Evolutionary conservation across 2,797 vertebrate genomes (phyloP), one percentile per base, ranked within the genome.

Genomic region (Todus mexicanus): DNA sequence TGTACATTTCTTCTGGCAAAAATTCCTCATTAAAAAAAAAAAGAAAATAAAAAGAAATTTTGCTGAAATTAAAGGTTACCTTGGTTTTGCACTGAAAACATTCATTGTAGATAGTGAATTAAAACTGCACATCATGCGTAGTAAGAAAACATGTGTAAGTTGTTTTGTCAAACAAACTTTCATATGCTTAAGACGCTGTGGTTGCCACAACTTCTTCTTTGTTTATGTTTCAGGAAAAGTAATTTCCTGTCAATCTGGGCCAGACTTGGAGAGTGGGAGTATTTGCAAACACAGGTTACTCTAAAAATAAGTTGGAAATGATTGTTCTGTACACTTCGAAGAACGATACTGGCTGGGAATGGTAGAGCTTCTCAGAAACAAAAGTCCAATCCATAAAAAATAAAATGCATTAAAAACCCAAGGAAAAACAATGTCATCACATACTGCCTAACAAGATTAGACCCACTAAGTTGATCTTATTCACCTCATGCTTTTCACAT

Each of bases 221-320:
- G 71, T 89, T 94, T 53, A 71, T 4, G 1, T 85, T 91, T 84
- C 69, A 89, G 79, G 48, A 89, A 88, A 94, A 87, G 63, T 59
- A 68, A 86, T 96, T 95, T 96, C 80, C 72, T 87, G 72, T 68
- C 63, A 72, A 73, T 93, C 66, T 91, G 72, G 64, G 56, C 50
- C 87, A 90, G 33, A 54, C 33, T 90, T 2, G 5, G 59, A 87
- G 23, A 21, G 63, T 78, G 25, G 47, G 53, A 81, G 47, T 38
- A 31, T 90, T 95, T 95, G 40, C 43, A 95, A 95, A 79, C 51
- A 83, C 31, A 84, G 78, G 61, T 96, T 93, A 54, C 56, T 77
- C 92, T 95, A 95, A 96, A 96, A 96, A 89, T 87, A 93, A 84
- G 10, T 33, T 50, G 51, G 64, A 94, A 94, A 85, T 22, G 1